Percentiles rank a stretch among this genome's conserved stretches.
phyloP scores from a whole-genome alignment of 2,888 invertebrate genomes.

The Metallyticus violacea region DNA sequence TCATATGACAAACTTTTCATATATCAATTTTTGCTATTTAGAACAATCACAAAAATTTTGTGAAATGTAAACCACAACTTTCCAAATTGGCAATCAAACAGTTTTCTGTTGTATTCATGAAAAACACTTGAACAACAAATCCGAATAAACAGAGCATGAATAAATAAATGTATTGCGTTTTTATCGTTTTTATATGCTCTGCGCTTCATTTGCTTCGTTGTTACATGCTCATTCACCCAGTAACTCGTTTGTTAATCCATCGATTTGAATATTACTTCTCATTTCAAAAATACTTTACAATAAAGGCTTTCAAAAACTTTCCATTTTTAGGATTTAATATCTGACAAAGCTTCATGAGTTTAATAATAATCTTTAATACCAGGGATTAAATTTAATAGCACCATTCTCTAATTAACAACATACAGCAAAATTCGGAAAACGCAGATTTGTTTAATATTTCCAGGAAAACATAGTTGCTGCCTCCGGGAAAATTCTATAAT shows the following conservation, averaged over 20 bases:
- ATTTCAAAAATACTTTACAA: not conserved
- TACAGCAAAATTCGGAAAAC: not conserved
- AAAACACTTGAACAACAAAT: too few relatives aligned
- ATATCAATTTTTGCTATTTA: too few relatives aligned
- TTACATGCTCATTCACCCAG: not conserved
- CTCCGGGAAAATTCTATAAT: too few relatives aligned
- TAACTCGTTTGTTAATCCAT: not conserved
- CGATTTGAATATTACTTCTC: not conserved
- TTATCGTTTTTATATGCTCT: not conserved
- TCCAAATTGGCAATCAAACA: too few relatives aligned
- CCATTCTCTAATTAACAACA: not conserved
- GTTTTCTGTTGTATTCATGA: too few relatives aligned
- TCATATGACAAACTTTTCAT: too few relatives aligned
- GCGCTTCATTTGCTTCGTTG: not conserved
- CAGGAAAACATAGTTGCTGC: not conserved
- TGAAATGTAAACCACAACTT: too few relatives aligned
- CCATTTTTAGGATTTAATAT: not conserved
- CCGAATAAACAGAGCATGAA: not conserved
- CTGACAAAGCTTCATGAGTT: not conserved
- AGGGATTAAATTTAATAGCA: not conserved
- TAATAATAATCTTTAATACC: too few relatives aligned
- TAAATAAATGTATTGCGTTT: not conserved
- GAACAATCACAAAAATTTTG: too few relatives aligned
- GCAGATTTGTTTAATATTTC: not conserved
- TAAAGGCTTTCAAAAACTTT: not conserved